Evolutionary conservation across 2,888 invertebrate genomes (phyloP).

Genomic region (Agrochola macilenta): DNA sequence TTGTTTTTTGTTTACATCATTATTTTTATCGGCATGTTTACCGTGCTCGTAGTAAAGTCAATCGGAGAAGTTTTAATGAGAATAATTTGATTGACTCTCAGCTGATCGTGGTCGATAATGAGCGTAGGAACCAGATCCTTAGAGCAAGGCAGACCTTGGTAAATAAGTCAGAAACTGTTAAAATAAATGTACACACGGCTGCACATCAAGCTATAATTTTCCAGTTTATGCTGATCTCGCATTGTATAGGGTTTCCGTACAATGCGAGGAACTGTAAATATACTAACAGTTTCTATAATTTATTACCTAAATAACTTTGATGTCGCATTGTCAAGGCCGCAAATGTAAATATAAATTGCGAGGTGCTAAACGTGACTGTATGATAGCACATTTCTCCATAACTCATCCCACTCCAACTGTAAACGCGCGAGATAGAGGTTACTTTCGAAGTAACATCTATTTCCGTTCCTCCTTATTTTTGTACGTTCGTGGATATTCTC

Average conservation of each 20-base stretch:
- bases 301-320: conserved; percentile 41
- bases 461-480: conserved; percentile 69
- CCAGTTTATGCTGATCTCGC: too few relatives aligned
- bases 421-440: conserved; percentile 61
- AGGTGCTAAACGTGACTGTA: conserved; percentile 63
- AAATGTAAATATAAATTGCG: conserved; percentile 63
- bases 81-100: conserved; percentile 56
- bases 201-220: too few relatives aligned
- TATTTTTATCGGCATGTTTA: conserved; percentile 59
- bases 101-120: conserved; percentile 50
- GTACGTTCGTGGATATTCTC: conserved; percentile 67
- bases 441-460: conserved; percentile 72
- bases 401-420: conserved; percentile 61
- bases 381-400: conserved; percentile 67
- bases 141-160: conserved; percentile 14
- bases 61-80: conserved; percentile 60
- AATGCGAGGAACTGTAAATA: background rate
- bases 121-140: conserved; percentile 49
- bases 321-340: conserved; percentile 64
- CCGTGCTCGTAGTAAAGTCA: conserved; percentile 21
- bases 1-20: conserved; percentile 56
- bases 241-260: too few relatives aligned
- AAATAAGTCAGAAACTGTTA: conserved; percentile 26
- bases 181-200: background rate
- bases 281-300: conserved; percentile 16